Base-by-base conservation (phyloP, 2,888 invertebrate species). In the Agriopis marginaria region DNA sequence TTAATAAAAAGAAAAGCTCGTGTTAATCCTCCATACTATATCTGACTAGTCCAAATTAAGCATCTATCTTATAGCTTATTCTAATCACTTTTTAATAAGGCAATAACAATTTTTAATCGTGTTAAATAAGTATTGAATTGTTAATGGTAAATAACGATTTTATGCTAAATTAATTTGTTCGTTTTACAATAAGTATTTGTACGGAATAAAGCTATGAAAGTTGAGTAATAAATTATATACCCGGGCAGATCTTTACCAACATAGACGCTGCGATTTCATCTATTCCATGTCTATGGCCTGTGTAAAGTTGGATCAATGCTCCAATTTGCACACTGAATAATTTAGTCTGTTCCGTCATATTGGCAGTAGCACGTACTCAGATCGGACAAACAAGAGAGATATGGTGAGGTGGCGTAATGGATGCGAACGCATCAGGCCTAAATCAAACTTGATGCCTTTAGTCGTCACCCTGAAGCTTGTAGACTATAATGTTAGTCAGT, bases 81-180 rank as follows among this genome's bases (percentile, higher is more conserved):
- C 83, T 86, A 84, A 78, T 84, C 86, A 80, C 79, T 81, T 86
- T 89, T 86, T 89, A 88, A 82, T 89, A 90, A 90, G 89, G 89
- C 89, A 84, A 80, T 86, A 84, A 66, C 45, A 63, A 66, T 54
- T 64, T 66, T 67, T 23, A 64, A 63, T 63, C 32, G 2, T 68
- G 63, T 58, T 55, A 74, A 77, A 79, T 75, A 75, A 78, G 77
- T 79, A 71, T 14, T 42, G 73, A 74, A 67, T 69, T 70, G 11
- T 54, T 54, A 68, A 62, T 23, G 23, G 61, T 42, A 42, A 40
- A 56, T 56, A 42, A 14, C 14, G 23, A 17, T 17, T 23, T 14
- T 11, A 39, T 39, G 4, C 32, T 5, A 39, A 12, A 40, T 40
- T 39, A 54, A 54, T 40, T 40, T 40, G 40, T 54, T 54, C 1